Percentiles rank a stretch among this genome's conserved stretches.
Conservation (phyloP, 2,113 vertebrate species). For the Lynx canadensis region DNA sequence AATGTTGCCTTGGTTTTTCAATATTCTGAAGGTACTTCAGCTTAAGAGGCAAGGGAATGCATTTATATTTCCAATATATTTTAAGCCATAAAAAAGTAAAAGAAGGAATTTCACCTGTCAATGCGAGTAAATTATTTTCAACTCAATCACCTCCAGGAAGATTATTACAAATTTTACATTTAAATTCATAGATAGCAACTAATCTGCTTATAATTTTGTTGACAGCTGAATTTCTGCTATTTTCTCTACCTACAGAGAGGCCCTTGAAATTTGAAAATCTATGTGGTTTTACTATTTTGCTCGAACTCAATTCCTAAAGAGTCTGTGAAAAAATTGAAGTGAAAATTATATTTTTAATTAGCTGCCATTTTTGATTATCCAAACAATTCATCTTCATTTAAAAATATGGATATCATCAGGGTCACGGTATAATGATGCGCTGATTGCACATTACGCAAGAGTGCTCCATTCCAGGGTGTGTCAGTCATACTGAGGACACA, state of each 20-base stretch:
- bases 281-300: constrained; percentile 13
- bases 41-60: not conserved
- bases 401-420: not conserved
- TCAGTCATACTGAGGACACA: not conserved
- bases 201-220: constrained; percentile 66
- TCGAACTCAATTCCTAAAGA: constrained; percentile 46
- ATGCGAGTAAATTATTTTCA: constrained; percentile 56
- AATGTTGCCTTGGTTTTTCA: constrained; percentile 26
- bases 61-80: constrained; percentile 59
- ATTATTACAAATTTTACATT: constrained; percentile 62
- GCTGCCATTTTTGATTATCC: constrained; percentile 57
- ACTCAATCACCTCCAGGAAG: constrained; percentile 53
- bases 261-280: constrained; percentile 51
- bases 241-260: constrained; percentile 49
- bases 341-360: constrained; percentile 62
- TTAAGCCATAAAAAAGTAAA: constrained; percentile 46
- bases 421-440: constrained; percentile 17
- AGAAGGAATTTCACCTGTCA: constrained; percentile 53
- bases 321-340: constrained; percentile 2
- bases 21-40: constrained; percentile 53
- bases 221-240: constrained; percentile 49
- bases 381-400: constrained; percentile 64
- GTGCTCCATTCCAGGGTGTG: not conserved
- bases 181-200: constrained; percentile 55
- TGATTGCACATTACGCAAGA: not conserved